Base-by-base conservation (phyloP, 2,888 invertebrate species). In the Disparrhopalites patrizii region DNA sequence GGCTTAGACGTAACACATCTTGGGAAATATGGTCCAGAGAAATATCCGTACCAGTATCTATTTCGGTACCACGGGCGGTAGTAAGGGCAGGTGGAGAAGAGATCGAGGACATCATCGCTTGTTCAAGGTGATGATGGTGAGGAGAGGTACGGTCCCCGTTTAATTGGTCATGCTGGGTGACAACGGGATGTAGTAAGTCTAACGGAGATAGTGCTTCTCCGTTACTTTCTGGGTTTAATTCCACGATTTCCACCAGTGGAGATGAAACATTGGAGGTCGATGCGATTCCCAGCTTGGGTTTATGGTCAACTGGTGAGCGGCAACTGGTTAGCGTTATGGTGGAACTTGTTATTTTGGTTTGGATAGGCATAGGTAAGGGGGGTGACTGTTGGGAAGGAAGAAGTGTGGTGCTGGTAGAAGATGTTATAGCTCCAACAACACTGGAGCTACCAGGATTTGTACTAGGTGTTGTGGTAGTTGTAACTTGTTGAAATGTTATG, bases 401-500 rank as follows among this genome's bases (percentile, higher is more conserved):
- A 15, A 57, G 51, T 60, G 54, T 25, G 33, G 40, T 58, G 7
- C 18, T 30, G 15, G 58, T n/a, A 18, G 63, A 40, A 3, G 63
- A 27, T 13, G 65, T 50, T n/a, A 58, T 31, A 70, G 68, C 68
- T 71, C 69, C 27, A 15, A 15, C 51, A 13, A 50, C 61, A 36
- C 36, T 57, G 7, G 20, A 36, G 33, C 50, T 30, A n/a, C 69
- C 67, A n/a, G n/a, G n/a, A 67, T 72, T 72, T 73, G 73, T 73
- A 74, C 72, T 73, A 55, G 74, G 68, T 23, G 64, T 60, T 15
- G 62, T 61, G 5, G 72, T 73, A 50, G 70, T 72, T 47, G 75
- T 75, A 58, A 75, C 75, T 74, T 75, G 75, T 69, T 75, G 75
- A 72, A 74, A 75, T 55, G 75, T 75, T 40, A 75, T 73, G 62